Evolutionary conservation across 2,797 vertebrate genomes (phyloP).

Genomic region (Oreortyx pictus): DNA sequence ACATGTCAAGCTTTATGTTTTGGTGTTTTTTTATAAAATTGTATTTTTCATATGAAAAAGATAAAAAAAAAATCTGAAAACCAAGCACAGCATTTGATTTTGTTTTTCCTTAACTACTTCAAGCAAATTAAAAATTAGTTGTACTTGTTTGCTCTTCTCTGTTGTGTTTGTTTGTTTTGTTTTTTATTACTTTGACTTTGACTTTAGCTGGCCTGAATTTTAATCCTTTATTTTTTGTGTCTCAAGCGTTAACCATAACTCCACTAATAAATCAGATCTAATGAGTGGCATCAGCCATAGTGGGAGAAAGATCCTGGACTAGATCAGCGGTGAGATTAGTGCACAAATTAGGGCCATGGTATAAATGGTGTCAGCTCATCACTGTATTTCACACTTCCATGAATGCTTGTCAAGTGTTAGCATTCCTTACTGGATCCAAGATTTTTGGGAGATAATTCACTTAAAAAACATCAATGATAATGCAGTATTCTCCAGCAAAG

Average conservation of each 20-base stretch:
- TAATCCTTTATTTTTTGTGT: neutral
- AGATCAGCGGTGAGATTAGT: neutral
- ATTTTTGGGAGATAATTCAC: neutral
- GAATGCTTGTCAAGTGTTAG: neutral
- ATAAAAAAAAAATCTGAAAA: neutral
- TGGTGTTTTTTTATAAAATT: neutral
- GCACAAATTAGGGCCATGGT: neutral
- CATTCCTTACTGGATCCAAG: neutral
- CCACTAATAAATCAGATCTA: neutral
- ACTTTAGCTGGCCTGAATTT: neutral
- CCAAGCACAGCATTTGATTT: neutral
- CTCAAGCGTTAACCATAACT: neutral
- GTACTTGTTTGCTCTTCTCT: neutral
- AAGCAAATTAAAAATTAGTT: neutral
- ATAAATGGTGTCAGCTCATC: neutral
- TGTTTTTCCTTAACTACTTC: neutral
- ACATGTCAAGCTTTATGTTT: neutral
- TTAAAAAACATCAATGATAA: neutral
- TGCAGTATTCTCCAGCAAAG: neutral
- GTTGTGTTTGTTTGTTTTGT: neutral
- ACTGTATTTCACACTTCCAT: neutral
- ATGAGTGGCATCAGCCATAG: neutral
- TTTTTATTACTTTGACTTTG: neutral
- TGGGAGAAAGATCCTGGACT: neutral
- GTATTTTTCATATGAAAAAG: neutral